Evolutionary conservation across 92 coral and sea anemone species (phyloP).

Genomic region (Bergia puertoricense): DNA sequence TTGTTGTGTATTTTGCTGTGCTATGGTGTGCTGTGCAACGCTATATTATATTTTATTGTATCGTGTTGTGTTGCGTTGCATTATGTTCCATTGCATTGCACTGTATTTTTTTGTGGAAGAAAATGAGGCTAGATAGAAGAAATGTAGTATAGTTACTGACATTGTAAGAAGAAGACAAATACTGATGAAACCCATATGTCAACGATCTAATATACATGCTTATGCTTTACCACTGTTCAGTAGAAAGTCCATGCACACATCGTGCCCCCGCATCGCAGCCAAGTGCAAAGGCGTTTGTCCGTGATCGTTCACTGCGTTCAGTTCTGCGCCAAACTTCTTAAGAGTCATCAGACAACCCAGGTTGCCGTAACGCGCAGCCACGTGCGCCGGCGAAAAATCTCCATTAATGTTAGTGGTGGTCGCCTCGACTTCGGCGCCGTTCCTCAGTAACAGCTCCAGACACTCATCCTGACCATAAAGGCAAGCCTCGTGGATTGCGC

Average conservation of each 20-base stretch:
- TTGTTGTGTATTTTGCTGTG: too few species aligned
- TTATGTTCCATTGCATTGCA: too few species aligned
- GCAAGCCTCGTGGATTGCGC: constrained; percentile 83
- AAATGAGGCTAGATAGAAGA: not conserved
- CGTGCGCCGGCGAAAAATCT: constrained; percentile 68
- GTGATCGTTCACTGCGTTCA: constrained; percentile 54
- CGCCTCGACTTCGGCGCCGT: constrained; percentile 70
- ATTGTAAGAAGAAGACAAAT: not conserved
- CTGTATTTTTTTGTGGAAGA: not conserved
- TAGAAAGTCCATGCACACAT: constrained; percentile 70
- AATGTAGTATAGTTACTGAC: not conserved
- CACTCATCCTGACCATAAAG: constrained; percentile 70
- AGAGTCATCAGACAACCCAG: constrained; percentile 63
- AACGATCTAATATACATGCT: not conserved
- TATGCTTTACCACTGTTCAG: constrained; percentile 59
- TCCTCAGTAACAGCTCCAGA: constrained; percentile 53
- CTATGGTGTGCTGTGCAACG: too few species aligned
- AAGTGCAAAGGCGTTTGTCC: constrained; percentile 76
- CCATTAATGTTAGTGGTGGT: constrained; percentile 62
- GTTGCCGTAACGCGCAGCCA: constrained; percentile 79
- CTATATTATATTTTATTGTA: too few species aligned
- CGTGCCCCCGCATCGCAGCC: constrained; percentile 89
- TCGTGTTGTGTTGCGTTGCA: too few species aligned
- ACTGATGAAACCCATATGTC: not conserved
- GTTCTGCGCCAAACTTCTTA: constrained; percentile 58